Conservation (phyloP, 2,888 invertebrate species). For the Galerucella calmariensis region DNA sequence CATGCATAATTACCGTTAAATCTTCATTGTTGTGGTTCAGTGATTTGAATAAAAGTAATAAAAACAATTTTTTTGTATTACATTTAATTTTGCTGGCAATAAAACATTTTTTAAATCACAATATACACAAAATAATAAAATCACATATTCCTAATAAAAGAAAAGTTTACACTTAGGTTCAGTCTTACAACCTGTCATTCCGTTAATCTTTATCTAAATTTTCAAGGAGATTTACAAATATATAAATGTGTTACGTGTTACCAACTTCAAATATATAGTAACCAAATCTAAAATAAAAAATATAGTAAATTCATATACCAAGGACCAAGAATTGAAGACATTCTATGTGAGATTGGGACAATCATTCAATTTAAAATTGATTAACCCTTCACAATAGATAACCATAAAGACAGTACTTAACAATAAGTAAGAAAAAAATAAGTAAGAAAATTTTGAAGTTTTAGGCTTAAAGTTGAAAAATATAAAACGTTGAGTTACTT, state of each 20-base stretch:
- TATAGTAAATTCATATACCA: neutral
- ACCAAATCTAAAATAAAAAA: slow-evolving; percentile 26
- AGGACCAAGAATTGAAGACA: too few species aligned
- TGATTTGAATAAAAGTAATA: neutral
- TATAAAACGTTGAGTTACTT: neutral
- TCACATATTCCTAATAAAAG: slow-evolving; percentile 26
- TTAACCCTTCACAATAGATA: too few species aligned
- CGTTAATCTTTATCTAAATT: slow-evolving; percentile 8
- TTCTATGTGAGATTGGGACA: too few species aligned
- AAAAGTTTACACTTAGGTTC: slow-evolving; percentile 26
- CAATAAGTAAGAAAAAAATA: too few species aligned
- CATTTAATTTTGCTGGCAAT: neutral
- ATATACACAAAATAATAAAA: slow-evolving; percentile 27
- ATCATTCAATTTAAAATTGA: too few species aligned
- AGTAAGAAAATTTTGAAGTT: too few species aligned
- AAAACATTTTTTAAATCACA: slow-evolving; percentile 1
- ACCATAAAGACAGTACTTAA: too few species aligned
- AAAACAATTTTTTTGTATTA: neutral
- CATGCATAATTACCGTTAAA: too few species aligned
- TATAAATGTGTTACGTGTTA: slow-evolving; percentile 1
- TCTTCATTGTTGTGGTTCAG: too few species aligned
- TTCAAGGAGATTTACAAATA: slow-evolving; percentile 10
- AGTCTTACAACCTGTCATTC: slow-evolving; percentile 25
- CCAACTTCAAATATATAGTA: slow-evolving; percentile 9
- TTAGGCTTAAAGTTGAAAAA: too few species aligned